Evolutionary conservation across 92 coral and sea anemone species (phyloP).

Genomic region (Zoanthus sansibaricus): DNA sequence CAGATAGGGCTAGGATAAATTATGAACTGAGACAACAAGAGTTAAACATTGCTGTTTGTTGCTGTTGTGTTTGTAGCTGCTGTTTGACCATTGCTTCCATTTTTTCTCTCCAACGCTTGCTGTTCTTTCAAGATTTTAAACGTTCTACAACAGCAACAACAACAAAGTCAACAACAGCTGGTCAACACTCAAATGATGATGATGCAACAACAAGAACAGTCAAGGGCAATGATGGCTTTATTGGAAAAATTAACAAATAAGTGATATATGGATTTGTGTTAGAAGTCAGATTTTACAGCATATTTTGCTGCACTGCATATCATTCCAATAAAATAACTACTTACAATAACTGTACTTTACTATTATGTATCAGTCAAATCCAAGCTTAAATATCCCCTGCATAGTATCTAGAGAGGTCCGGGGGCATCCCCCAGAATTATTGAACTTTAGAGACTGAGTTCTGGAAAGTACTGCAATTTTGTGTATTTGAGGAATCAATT

Average conservation of each 20-base stretch:
- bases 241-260: conserved; percentile 41
- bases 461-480: no score
- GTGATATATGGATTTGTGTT: conserved; percentile 51
- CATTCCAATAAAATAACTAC: no score
- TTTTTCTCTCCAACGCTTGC: background rate
- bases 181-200: conserved; percentile 24
- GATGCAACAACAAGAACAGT: conserved; percentile 44
- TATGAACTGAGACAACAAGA: conserved; percentile 28
- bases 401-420: no score
- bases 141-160: conserved; percentile 48
- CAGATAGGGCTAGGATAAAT: conserved; percentile 41
- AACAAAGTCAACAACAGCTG: conserved; percentile 42
- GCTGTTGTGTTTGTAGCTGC: background rate
- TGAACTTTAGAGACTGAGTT: no score
- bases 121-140: conserved; percentile 1
- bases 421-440: no score
- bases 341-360: no score
- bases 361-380: no score
- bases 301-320: conserved; percentile 22
- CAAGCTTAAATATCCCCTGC: no score
- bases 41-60: background rate
- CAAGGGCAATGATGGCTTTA: conserved; percentile 50
- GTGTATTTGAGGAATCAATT: no score
- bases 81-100: background rate
- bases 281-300: conserved; percentile 39